These are phyloP conservation scores for Tragelaphus oryx DNA, from an alignment of 2,797 vertebrate genomes.

Conservation along the genomic window DNA sequence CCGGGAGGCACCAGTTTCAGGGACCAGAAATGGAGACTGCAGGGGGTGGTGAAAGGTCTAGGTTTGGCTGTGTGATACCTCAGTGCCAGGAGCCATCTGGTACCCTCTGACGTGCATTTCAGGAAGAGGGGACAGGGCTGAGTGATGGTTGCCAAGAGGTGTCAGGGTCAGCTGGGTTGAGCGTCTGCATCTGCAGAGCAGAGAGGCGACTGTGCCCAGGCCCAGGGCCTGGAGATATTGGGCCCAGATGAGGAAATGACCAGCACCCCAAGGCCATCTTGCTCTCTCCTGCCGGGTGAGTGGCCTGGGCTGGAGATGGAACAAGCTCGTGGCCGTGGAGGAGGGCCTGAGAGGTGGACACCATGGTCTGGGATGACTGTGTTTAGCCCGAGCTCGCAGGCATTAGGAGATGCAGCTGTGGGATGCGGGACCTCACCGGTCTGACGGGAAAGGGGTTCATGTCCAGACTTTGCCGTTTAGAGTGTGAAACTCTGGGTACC, in stretches of 20 bases:
- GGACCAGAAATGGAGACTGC: background rate
- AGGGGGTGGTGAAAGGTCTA: background rate
- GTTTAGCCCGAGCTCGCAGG: background rate
- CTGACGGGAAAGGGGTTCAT: background rate
- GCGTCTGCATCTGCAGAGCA: background rate
- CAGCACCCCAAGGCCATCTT: background rate
- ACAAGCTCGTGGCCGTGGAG: background rate
- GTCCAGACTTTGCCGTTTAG: background rate
- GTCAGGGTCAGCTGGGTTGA: background rate
- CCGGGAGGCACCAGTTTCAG: rapidly evolving
- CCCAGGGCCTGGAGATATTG: background rate
- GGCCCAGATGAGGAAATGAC: background rate
- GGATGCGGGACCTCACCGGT: no score
- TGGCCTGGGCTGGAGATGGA: background rate
- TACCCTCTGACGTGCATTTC: rapidly evolving
- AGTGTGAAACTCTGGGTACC: background rate
- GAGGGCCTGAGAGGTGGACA: background rate
- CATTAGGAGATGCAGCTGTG: rapidly evolving
- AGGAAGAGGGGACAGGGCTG: background rate
- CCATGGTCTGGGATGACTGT: rapidly evolving
- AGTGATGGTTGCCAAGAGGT: background rate
- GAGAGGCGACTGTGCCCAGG: background rate
- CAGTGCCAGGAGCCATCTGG: background rate
- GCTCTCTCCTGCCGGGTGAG: background rate
- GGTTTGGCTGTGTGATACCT: background rate